Conservation (phyloP, 2,888 invertebrate species). For the Melitaea athalia region DNA sequence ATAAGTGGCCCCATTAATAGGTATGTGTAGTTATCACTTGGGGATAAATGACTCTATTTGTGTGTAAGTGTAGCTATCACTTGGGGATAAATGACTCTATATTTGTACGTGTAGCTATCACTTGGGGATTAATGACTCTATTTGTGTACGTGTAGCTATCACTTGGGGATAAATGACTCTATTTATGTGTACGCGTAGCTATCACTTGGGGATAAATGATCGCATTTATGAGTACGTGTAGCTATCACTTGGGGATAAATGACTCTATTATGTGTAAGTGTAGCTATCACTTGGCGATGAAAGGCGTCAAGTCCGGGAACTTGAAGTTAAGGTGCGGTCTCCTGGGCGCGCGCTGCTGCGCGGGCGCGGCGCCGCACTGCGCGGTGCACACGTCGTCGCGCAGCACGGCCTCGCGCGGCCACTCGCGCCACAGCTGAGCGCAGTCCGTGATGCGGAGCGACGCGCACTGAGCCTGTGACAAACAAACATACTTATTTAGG, state of each 20-base stretch:
- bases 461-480: constrained; percentile 90
- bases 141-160: too few species aligned
- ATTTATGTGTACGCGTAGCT: too few species aligned
- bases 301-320: constrained; percentile 89
- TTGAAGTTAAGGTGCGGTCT: constrained; percentile 84
- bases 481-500: not conserved
- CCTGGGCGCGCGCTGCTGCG: constrained; percentile 52
- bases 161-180: too few species aligned
- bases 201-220: constrained; percentile 57
- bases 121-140: constrained; percentile 54
- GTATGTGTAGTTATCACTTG: constrained; percentile 63
- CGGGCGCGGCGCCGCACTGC: constrained; percentile 89
- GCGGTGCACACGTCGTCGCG: constrained; percentile 95
- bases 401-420: constrained; percentile 90
- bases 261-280: not conserved
- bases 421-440: constrained; percentile 90
- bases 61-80: constrained; percentile 60
- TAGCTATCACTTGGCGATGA: constrained; percentile 82
- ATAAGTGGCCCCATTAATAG: not conserved
- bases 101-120: constrained; percentile 46
- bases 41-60: constrained; percentile 42
- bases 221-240: not conserved
- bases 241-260: constrained; percentile 65
- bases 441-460: constrained; percentile 94
- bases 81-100: constrained; percentile 52